Evolutionary conservation across 2,113 vertebrate species (phyloP).

Genomic region (Paramormyrops kingsleyae): DNA sequence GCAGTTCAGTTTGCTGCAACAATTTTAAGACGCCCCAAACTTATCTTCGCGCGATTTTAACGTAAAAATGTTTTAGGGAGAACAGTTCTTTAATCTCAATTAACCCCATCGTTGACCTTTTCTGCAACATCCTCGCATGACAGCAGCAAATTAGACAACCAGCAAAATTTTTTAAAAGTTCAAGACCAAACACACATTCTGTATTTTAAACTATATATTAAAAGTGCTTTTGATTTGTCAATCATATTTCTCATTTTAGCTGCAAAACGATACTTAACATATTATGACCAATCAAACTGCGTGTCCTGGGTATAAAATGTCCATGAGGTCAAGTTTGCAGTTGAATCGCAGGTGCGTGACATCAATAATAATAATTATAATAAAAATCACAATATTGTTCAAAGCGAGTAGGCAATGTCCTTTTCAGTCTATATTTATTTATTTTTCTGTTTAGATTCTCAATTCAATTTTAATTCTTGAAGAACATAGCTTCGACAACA

Average conservation of each 20-base stretch:
- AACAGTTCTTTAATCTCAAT: background rate
- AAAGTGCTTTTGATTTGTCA: constrained; percentile 71
- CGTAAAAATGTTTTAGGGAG: background rate
- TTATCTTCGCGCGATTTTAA: constrained; percentile 34
- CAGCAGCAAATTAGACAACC: constrained; percentile 67
- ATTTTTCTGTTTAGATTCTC: constrained; percentile 97
- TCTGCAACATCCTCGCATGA: constrained; percentile 66
- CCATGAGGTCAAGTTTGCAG: constrained; percentile 67
- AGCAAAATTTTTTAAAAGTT: constrained; percentile 64
- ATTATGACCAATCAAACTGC: constrained; percentile 51
- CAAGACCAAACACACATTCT: constrained; percentile 72
- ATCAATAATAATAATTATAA: constrained; percentile 28
- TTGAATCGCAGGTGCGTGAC: constrained; percentile 64
- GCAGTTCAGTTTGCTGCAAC: background rate
- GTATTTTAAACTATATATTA: constrained; percentile 78
- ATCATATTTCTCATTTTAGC: constrained; percentile 63
- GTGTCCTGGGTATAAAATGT: constrained; percentile 65
- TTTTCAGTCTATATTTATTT: constrained; percentile 90
- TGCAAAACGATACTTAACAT: constrained; percentile 65
- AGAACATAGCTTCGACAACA: constrained; percentile 99
- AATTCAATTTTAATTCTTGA: constrained; percentile 99
- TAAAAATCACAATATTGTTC: constrained; percentile 60
- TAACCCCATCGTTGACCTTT: constrained; percentile 67
- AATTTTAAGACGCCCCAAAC: background rate
- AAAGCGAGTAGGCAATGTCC: constrained; percentile 79